Percentiles rank a stretch among this genome's conserved stretches.
Evolutionary conservation across 1,140 invertebrate species (phyloP).

Genomic region (Bombus affinis): DNA sequence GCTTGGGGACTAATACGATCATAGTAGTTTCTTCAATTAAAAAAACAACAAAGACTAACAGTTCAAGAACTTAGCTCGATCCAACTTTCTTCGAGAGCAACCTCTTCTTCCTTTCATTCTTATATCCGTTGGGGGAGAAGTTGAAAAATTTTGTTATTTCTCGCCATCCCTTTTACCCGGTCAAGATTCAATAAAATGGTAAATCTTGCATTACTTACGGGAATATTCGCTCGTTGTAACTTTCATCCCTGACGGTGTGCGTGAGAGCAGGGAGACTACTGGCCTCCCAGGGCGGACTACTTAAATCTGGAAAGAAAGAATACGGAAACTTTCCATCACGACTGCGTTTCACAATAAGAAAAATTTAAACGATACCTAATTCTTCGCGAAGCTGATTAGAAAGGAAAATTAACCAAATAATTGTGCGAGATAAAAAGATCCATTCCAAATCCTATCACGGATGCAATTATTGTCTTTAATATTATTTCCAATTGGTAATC

Average conservation of each 20-base stretch:
- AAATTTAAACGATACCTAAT: neutral
- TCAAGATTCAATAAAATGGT: neutral
- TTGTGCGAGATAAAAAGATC: neutral
- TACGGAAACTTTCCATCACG: neutral
- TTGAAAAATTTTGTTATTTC: neutral
- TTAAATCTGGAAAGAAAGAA: slow-evolving; percentile 69
- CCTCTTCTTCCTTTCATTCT: neutral
- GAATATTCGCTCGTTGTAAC: slow-evolving; percentile 45
- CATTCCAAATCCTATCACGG: neutral
- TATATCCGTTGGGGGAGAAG: neutral
- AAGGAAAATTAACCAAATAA: neutral
- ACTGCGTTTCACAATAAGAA: neutral
- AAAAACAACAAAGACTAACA: neutral
- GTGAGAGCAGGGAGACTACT: slow-evolving; percentile 72
- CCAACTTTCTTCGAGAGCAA: neutral
- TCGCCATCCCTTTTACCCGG: neutral
- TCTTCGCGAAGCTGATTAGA: neutral
- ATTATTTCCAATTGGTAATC: neutral
- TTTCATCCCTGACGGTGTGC: slow-evolving; percentile 58
- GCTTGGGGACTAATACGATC: neutral
- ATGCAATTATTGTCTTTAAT: neutral
- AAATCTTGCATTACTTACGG: slow-evolving; percentile 41
- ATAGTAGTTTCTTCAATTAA: neutral
- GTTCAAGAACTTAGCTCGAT: no score
- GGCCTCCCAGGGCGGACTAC: slow-evolving; percentile 72